These are phyloP conservation scores for Rhyzopertha dominica DNA, from an alignment of 1,140 invertebrate genomes.

Conservation along the genomic window DNA sequence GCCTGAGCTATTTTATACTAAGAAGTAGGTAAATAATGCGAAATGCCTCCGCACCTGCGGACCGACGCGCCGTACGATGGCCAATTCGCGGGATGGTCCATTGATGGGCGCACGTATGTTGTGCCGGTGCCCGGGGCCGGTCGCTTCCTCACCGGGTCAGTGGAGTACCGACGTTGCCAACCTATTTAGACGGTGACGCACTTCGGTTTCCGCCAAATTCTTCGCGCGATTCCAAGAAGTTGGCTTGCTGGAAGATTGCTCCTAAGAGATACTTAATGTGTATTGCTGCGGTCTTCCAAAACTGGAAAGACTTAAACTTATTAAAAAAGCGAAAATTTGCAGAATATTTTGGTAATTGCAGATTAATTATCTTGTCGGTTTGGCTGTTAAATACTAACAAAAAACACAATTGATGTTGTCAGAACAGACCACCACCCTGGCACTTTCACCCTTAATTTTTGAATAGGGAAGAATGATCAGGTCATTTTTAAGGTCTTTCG, in stretches of 20 bases:
- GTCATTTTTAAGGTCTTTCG: too few relatives aligned
- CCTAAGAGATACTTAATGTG: constrained; percentile 3
- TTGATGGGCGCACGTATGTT: constrained; percentile 15
- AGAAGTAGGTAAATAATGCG: constrained; percentile 38
- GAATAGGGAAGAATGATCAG: too few relatives aligned
- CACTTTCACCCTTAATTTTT: too few relatives aligned
- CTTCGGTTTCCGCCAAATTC: background rate
- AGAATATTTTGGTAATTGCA: background rate
- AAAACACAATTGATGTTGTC: too few relatives aligned
- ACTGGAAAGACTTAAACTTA: constrained; percentile 8
- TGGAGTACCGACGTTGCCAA: constrained; percentile 10
- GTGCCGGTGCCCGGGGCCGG: constrained; percentile 7
- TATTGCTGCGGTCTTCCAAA: background rate
- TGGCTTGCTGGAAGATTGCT: constrained; percentile 7
- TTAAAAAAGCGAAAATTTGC: constrained; percentile 4
- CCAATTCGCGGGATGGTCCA: background rate
- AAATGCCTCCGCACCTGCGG: constrained; percentile 31
- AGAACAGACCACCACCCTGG: too few relatives aligned
- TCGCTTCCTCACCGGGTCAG: constrained; percentile 11
- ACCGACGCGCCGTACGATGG: background rate
- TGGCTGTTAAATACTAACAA: too few relatives aligned
- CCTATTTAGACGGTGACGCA: background rate
- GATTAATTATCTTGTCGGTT: too few relatives aligned
- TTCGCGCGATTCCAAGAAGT: background rate
- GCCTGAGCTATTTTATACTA: constrained; percentile 21